phyloP scores from a whole-genome alignment of 1,140 invertebrate species.

The Tenebrio molitor region DNA sequence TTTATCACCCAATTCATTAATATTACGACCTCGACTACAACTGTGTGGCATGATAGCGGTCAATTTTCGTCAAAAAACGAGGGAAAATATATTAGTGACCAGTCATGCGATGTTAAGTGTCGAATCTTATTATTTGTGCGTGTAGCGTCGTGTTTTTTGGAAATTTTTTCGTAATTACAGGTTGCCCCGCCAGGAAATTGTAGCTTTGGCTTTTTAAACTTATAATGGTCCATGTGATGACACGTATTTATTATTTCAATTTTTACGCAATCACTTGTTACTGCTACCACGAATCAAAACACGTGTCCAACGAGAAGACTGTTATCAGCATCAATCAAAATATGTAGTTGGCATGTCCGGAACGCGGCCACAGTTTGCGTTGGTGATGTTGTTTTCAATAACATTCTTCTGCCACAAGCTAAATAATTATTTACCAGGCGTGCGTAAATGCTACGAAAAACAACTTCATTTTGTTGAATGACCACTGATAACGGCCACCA shows the following conservation, averaged over 20 bases:
- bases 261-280: slow-evolving; percentile 35
- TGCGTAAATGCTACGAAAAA: no score
- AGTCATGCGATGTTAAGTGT: slow-evolving; percentile 48
- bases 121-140: slow-evolving; percentile 43
- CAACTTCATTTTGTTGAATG: no score
- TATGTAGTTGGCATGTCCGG: no score
- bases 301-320: no score
- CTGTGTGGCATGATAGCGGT: slow-evolving; percentile 47
- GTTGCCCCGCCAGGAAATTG: slow-evolving; percentile 17
- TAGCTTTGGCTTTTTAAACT: slow-evolving; percentile 29
- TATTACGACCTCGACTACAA: slow-evolving; percentile 30
- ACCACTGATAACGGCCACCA: no score
- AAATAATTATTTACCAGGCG: no score
- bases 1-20: slow-evolving; percentile 38
- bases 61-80: slow-evolving; percentile 50
- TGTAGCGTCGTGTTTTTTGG: slow-evolving; percentile 23
- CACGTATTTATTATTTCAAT: slow-evolving; percentile 45
- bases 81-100: slow-evolving; percentile 46
- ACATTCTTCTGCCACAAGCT: no score
- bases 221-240: slow-evolving; percentile 24
- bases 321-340: no score
- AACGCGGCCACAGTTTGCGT: no score
- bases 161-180: slow-evolving; percentile 31
- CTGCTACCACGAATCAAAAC: not conserved
- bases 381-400: no score